Base-by-base conservation (phyloP, 2,888 invertebrate genomes). In the Melanostoma mellinum region DNA sequence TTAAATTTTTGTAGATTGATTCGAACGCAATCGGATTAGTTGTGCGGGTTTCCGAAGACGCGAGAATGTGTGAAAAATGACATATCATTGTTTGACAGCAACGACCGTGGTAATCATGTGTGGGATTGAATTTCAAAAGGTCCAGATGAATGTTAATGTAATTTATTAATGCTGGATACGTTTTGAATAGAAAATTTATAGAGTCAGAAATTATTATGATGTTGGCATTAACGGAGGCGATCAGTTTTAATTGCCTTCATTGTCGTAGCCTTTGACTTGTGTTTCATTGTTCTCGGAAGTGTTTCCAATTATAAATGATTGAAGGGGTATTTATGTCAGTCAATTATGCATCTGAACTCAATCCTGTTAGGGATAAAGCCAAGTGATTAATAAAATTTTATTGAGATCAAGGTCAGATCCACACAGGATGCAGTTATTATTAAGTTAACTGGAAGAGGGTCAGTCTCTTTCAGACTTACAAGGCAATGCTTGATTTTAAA, bases 21-120 rank as follows among this genome's bases (percentile, higher is more conserved):
- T 82, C 48, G 68, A 82, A 78, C 82, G 78, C 82, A 82, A 82
- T 77, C 78, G 63, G 36, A 78, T 82, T 78, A 82, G 73, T 74
- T 58, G 63, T 42, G 53, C 38, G 48, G 30, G 10, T 53, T 65
- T 50, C 48, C 30, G 20, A 42, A 6, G n/a, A 10, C 42, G 48
- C 6, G 10, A 5, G 58, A 9, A 35, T 56, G 68, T 74, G 79
- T 68, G 61, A 79, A 63, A 60, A 74, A 56, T 75, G 80, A 65
- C 75, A 71, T 42, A 42, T 50, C 52, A 63, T 75, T 80, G 79
- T 75, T 69, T 55, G 52, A 58, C 75, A 63, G 40, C 32, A 38
- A 6, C 65, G 9, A 52, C 9, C 9, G 30, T 61, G 69, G 69
- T 53, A 56, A 50, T 48, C 69, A 33, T 61, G 60, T 52, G 73